Evolutionary conservation across 2,797 vertebrate genomes (phyloP).

Genomic region (Micrastur ruficollis): DNA sequence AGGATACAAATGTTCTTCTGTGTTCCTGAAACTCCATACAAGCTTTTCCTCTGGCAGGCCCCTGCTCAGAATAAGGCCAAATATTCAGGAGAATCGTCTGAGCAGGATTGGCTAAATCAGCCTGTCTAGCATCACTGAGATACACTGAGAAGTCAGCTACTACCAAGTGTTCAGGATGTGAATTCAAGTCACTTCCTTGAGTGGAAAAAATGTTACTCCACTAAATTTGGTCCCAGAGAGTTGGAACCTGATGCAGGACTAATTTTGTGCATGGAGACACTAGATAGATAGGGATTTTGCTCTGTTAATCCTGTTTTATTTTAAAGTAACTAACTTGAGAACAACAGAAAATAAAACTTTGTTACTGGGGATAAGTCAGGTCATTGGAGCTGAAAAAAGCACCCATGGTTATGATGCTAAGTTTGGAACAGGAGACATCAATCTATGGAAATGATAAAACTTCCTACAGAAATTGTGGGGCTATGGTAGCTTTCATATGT

Average conservation of each 20-base stretch:
- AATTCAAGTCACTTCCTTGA: background rate
- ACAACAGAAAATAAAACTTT: background rate
- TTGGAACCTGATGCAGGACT: background rate
- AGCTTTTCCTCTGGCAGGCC: constrained; percentile 1
- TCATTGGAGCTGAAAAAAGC: background rate
- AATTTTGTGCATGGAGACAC: background rate
- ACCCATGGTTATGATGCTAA: background rate
- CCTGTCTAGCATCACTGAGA: background rate
- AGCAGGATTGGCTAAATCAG: background rate
- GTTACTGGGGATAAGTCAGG: background rate
- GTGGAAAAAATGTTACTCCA: background rate
- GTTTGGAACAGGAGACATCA: background rate
- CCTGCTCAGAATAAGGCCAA: background rate
- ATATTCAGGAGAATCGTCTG: background rate
- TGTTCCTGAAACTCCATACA: constrained; percentile 21
- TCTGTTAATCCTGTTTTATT: background rate
- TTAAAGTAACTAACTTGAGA: background rate
- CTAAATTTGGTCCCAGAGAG: background rate
- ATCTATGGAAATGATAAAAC: background rate
- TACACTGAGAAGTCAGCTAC: background rate
- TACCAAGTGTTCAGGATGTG: background rate
- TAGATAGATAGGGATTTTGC: background rate
- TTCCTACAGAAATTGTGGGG: background rate
- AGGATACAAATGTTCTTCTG: constrained; percentile 57
- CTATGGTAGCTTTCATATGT: background rate